Evolutionary conservation across 2,888 invertebrate genomes (phyloP).

Genomic region (Parnassius orleans): DNA sequence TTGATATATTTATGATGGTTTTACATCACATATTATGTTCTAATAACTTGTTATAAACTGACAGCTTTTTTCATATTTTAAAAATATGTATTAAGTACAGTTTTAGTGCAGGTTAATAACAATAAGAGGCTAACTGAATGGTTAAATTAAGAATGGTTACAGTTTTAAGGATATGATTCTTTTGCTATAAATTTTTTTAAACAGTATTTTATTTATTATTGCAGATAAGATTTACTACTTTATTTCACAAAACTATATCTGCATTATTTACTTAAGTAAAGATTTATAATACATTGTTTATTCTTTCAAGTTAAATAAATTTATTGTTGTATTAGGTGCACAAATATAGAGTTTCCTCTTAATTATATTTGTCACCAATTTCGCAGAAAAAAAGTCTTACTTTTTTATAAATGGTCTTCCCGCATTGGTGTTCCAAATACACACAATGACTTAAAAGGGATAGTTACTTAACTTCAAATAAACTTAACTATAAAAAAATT

Average conservation of each 20-base stretch:
- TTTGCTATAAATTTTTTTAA: slow-evolving; percentile 18
- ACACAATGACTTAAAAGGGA: slow-evolving; percentile 37
- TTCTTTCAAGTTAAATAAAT: slow-evolving; percentile 20
- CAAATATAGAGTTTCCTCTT: slow-evolving; percentile 39
- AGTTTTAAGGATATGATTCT: slow-evolving; percentile 9
- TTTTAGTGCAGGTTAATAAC: slow-evolving; percentile 6
- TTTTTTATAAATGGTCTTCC: slow-evolving; percentile 50
- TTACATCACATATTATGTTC: background rate
- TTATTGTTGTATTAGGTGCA: slow-evolving; percentile 37
- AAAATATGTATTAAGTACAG: background rate
- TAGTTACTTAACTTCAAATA: slow-evolving; percentile 29
- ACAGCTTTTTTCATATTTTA: background rate
- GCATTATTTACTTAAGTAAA: slow-evolving; percentile 1
- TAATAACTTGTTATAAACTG: background rate
- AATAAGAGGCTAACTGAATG: slow-evolving; percentile 44
- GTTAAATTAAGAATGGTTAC: slow-evolving; percentile 36
- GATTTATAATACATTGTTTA: slow-evolving; percentile 8
- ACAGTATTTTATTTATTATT: slow-evolving; percentile 23
- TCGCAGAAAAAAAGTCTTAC: slow-evolving; percentile 31
- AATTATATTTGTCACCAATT: slow-evolving; percentile 20
- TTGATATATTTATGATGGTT: slow-evolving; percentile 2
- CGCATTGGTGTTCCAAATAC: slow-evolving; percentile 46
- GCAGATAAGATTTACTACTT: slow-evolving; percentile 9
- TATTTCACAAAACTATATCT: background rate
- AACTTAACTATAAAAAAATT: slow-evolving; percentile 43